Percentiles rank a stretch among this genome's conserved stretches.
phyloP scores from a whole-genome alignment of 1,140 invertebrate species.

The Orchesella cincta region DNA sequence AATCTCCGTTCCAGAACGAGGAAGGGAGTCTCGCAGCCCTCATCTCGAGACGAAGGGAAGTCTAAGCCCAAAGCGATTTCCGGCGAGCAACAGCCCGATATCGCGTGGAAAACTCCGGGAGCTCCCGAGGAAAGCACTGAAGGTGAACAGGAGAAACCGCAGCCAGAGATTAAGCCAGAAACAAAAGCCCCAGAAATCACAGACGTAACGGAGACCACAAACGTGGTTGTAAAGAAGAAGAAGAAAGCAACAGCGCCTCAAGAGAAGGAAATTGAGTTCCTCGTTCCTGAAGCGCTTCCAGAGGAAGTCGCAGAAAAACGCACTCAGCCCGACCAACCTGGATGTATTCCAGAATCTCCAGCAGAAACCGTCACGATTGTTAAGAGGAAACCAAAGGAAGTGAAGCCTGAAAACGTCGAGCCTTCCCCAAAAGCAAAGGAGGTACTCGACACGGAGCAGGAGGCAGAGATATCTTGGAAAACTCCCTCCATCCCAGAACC shows the following conservation, averaged over 20 bases:
- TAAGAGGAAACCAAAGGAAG: conserved; percentile 14
- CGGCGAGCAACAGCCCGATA: conserved; percentile 36
- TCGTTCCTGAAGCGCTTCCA: not conserved
- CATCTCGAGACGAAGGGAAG: not conserved
- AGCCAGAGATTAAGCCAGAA: not conserved
- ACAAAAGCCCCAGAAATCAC: not conserved
- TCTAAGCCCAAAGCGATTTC: not conserved
- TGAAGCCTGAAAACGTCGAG: not conserved
- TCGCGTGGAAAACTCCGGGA: conserved; percentile 31
- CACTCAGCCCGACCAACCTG: not conserved
- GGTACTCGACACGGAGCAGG: not conserved
- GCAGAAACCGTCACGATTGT: not conserved
- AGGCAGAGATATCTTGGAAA: not conserved
- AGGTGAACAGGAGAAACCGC: not conserved
- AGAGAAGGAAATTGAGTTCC: conserved; percentile 4
- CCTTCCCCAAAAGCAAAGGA: not conserved
- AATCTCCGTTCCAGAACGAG: not conserved
- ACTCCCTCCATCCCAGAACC: not conserved
- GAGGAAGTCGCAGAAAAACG: not conserved
- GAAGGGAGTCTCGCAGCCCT: not conserved
- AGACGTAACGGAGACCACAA: not conserved
- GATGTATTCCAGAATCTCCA: not conserved
- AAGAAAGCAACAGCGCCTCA: not conserved
- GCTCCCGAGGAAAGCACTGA: conserved; percentile 14
- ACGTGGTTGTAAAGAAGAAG: not conserved